Evolutionary conservation across 2,888 invertebrate species (phyloP), one percentile per base, ranked within the genome.

Genomic region (Odontocolon sp.): DNA sequence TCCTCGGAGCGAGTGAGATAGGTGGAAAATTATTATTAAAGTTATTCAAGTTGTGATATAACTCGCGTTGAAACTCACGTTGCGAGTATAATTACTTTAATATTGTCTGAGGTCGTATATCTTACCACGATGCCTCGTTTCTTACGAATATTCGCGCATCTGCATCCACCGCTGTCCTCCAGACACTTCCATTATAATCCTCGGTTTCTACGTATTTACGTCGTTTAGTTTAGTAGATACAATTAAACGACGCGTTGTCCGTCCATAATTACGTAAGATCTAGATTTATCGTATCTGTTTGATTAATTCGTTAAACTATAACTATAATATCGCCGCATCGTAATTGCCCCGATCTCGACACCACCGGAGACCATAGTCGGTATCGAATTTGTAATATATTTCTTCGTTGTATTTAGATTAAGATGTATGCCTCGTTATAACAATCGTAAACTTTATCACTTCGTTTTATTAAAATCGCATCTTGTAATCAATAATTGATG

Each of bases 21-120:
- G 42, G 52, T 61, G 21, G 38, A 14, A 45, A 31, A 54, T 52
- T 61, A 31, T 31, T 47, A 59, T 26, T 21, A 63, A 42, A 45
- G 26, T 70, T 56, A 52, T 77, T 67, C 45, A 57, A 78, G 66
- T 78, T 81, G 81, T 81, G 81, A 81, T 81, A 81, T 68, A 78
- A 75, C 74, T 80, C 69, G 77, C 56, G 50, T 59, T 68, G 8
- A 21, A 71, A 61, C 45, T 50, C 38, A 70, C 61, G 45, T 50
- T 59, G 74, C 77, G 79, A 63, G 77, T 76, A 23, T 64, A 72
- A 72, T 56, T 57, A 57, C 36, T 57, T 16, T 38, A 68, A 57
- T 57, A 50, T 47, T 50, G 69, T 57, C 28, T 26, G 45, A 56
- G 56, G 67, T 57, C 57, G 56, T 23, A 11, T n/a, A 18, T 57